Conservation (phyloP, 1,140 invertebrate species). For the Calliopsis andreniformis region DNA sequence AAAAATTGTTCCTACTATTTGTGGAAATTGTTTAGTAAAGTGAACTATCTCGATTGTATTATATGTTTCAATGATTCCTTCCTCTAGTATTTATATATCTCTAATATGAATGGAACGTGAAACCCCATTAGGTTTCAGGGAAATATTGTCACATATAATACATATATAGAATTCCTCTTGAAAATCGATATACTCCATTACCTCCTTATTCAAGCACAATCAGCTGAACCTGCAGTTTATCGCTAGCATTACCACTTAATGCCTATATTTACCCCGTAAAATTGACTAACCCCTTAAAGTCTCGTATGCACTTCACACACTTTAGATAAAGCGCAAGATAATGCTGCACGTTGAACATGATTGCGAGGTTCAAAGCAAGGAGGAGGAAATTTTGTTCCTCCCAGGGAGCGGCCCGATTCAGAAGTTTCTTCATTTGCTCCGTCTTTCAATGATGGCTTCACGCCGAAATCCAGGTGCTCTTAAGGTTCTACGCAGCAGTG, state of each 20-base stretch:
- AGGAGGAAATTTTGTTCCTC: constrained; percentile 62
- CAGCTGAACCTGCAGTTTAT: neutral
- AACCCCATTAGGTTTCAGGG: neutral
- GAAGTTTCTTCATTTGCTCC: constrained; percentile 44
- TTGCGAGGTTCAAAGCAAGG: constrained; percentile 63
- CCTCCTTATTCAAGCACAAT: neutral
- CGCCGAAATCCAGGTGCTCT: constrained; percentile 66
- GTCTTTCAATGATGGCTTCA: constrained; percentile 67
- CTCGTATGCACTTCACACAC: too few relatives aligned
- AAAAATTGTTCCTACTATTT: too few relatives aligned
- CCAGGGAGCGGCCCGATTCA: constrained; percentile 50
- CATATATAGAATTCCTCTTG: neutral
- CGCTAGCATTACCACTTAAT: neutral
- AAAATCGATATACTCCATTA: neutral
- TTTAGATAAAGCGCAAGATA: constrained; percentile 4
- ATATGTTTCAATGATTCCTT: too few relatives aligned
- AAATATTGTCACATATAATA: neutral
- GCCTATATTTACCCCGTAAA: neutral
- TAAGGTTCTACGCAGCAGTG: constrained; percentile 72
- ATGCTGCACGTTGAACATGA: constrained; percentile 65
- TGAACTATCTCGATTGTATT: too few relatives aligned
- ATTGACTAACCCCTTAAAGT: neutral
- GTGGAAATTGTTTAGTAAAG: too few relatives aligned
- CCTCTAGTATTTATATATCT: neutral
- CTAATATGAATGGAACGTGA: neutral